A percentile compares a stretch with the other conserved stretches of the same genome.
Conservation (phyloP, 2,113 vertebrate genomes). For the Triplophysa siluroides region DNA sequence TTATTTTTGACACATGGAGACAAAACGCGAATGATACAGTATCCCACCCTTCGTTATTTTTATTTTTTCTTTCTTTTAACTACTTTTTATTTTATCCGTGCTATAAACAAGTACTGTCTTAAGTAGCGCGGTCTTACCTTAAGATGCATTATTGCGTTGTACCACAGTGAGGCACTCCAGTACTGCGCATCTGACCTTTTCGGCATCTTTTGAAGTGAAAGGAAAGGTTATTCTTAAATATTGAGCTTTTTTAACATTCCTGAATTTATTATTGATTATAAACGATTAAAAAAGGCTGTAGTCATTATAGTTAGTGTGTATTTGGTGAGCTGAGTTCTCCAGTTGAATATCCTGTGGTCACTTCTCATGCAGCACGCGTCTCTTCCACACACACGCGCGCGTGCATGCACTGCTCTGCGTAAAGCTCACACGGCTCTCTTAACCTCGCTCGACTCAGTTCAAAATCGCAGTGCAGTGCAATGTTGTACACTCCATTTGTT, state of each 20-base stretch:
- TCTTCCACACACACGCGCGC: slow-evolving; percentile 50
- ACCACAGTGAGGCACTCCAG: slow-evolving; percentile 88
- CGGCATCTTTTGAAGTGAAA: slow-evolving; percentile 48
- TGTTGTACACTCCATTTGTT: not conserved
- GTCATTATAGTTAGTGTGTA: not conserved
- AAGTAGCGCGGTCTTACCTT: not conserved
- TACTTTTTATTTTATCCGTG: not conserved
- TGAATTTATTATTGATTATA: not conserved
- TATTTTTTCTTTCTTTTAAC: not conserved
- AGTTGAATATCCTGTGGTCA: slow-evolving; percentile 57
- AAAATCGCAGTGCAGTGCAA: not conserved
- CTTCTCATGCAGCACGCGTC: slow-evolving; percentile 76
- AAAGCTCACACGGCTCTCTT: slow-evolving; percentile 15
- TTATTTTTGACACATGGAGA: too few relatives aligned
- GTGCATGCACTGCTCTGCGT: slow-evolving; percentile 34
- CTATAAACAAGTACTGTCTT: not conserved
- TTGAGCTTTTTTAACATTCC: not conserved
- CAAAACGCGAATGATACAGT: too few relatives aligned
- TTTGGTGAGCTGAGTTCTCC: not conserved
- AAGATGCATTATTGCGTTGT: slow-evolving; percentile 53
- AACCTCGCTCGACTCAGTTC: slow-evolving; percentile 2
- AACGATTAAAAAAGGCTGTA: not conserved
- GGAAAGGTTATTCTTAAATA: not conserved
- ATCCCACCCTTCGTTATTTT: too few relatives aligned
- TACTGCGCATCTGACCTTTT: slow-evolving; percentile 69